Conservation (phyloP, 92 coral and sea anemone genomes). For the Zoanthus sansibaricus region DNA sequence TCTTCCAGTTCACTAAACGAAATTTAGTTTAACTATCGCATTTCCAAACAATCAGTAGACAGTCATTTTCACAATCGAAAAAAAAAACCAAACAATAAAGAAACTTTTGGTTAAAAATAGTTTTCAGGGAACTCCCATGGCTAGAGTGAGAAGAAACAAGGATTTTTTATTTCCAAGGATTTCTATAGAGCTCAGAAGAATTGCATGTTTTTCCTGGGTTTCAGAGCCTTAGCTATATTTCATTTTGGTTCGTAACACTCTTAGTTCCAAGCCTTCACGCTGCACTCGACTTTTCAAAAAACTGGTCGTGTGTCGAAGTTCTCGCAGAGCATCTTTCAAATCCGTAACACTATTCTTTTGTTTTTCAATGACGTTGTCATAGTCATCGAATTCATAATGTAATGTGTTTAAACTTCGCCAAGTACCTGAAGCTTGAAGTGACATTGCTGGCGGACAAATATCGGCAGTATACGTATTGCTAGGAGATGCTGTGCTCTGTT, state of each 20-base stretch:
- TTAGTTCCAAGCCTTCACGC: constrained; percentile 23
- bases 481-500: not conserved
- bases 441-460: not conserved
- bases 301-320: constrained; percentile 22
- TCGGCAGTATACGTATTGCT: not conserved
- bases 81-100: too few species aligned
- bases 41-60: too few species aligned
- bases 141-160: too few species aligned
- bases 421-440: constrained; percentile 41
- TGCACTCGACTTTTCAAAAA: constrained; percentile 31
- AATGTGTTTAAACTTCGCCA: constrained; percentile 43
- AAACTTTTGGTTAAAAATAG: too few species aligned
- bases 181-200: too few species aligned
- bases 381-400: constrained; percentile 42
- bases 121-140: too few species aligned
- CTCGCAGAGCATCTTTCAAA: constrained; percentile 31
- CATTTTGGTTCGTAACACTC: constrained; percentile 29
- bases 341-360: constrained; percentile 12
- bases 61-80: too few species aligned
- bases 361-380: constrained; percentile 42
- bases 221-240: constrained; percentile 1
- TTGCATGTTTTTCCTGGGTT: too few species aligned
- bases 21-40: too few species aligned
- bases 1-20: too few species aligned
- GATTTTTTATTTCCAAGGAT: too few species aligned